Evolutionary conservation across 2,797 vertebrate genomes (phyloP).

Genomic region (Melanotaenia maccullochi): DNA sequence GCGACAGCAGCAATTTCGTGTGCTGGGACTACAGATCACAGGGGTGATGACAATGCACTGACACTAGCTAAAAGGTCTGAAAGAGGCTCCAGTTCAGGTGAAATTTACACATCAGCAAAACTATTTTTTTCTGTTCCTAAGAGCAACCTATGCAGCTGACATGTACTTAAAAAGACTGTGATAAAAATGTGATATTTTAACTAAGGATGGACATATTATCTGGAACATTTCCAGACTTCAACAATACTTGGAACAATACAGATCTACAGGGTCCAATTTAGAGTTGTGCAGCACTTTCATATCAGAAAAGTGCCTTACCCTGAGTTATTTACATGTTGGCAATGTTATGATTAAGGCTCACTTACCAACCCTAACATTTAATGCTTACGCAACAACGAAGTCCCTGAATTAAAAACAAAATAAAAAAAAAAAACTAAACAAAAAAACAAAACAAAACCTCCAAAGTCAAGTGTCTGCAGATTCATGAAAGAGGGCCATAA

Average conservation of each 20-base stretch:
- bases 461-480: neutral
- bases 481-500: neutral
- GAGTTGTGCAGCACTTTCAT: neutral
- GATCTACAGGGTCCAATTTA: neutral
- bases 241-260: neutral
- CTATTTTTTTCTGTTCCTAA: neutral
- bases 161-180: neutral
- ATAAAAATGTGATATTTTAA: neutral
- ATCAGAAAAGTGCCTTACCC: neutral
- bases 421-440: too few species aligned
- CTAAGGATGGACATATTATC: neutral
- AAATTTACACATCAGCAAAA: constrained; percentile 22
- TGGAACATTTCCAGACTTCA: neutral
- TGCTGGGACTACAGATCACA: constrained; percentile 22
- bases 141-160: neutral
- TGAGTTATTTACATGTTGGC: neutral
- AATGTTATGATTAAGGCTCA: constrained; percentile 1
- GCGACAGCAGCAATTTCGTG: constrained; percentile 8
- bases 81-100: constrained; percentile 7
- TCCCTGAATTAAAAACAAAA: too few species aligned
- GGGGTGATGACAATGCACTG: constrained; percentile 32
- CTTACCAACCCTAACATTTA: neutral
- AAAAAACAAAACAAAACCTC: neutral
- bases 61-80: constrained; percentile 23
- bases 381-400: too few species aligned